Conservation (phyloP, 2,797 vertebrate species). For the Valencia hispanica region DNA sequence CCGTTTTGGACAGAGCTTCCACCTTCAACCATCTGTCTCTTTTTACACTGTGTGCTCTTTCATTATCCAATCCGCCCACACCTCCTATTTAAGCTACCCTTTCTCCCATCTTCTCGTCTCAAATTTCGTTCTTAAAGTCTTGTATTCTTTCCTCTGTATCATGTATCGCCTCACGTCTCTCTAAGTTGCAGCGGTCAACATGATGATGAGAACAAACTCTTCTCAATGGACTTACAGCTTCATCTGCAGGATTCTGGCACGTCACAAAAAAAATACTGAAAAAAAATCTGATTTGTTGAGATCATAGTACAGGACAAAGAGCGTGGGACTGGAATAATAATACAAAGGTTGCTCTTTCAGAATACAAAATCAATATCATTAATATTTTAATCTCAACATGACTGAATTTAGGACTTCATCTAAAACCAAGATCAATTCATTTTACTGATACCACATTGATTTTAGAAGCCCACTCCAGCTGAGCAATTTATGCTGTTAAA, state of each 20-base stretch:
- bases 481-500: not conserved
- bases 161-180: constrained; percentile 1
- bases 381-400: not conserved
- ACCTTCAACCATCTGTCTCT: constrained; percentile 32
- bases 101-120: constrained; percentile 29
- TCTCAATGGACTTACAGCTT: constrained; percentile 9
- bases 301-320: not conserved
- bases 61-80: constrained; percentile 33
- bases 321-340: not conserved
- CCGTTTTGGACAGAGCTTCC: constrained; percentile 21
- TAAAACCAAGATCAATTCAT: not conserved
- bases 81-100: constrained; percentile 42
- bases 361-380: not conserved
- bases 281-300: not conserved
- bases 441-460: not conserved
- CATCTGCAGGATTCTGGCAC: constrained; percentile 19
- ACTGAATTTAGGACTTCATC: not conserved
- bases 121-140: constrained; percentile 10
- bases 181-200: constrained; percentile 17
- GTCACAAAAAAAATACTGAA: constrained; percentile 8
- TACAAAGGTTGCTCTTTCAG: not conserved
- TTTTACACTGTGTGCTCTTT: constrained; percentile 5
- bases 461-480: not conserved
- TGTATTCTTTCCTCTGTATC: constrained; percentile 16
- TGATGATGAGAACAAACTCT: not conserved